Evolutionary conservation across 2,113 vertebrate genomes (phyloP).

Genomic region (Podocnemis expansa): DNA sequence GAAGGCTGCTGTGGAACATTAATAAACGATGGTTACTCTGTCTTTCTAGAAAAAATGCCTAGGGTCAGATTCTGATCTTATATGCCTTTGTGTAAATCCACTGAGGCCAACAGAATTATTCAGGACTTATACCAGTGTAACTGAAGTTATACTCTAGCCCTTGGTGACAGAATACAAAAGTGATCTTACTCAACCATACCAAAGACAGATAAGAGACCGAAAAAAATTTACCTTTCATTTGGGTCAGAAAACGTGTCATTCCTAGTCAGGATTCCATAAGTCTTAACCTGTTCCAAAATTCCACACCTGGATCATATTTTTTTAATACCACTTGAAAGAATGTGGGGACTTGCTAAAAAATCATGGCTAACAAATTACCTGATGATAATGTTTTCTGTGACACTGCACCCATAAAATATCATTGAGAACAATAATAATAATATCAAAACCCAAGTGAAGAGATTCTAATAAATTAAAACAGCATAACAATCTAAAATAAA

Average conservation of each 20-base stretch:
- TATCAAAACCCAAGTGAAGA: constrained; percentile 1
- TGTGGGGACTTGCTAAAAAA: not conserved
- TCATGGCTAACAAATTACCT: not conserved
- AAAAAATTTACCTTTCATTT: constrained; percentile 18
- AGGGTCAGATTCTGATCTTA: constrained; percentile 59
- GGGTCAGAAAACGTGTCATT: constrained; percentile 13
- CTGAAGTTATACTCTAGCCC: constrained; percentile 47
- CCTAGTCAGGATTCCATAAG: not conserved
- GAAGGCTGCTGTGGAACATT: constrained; percentile 72
- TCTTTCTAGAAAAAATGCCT: constrained; percentile 59
- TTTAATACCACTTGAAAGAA: not conserved
- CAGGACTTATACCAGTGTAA: constrained; percentile 59
- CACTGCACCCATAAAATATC: not conserved
- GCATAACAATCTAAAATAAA: constrained; percentile 7
- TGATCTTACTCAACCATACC: constrained; percentile 32
- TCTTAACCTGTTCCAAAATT: constrained; percentile 1
- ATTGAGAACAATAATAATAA: not conserved
- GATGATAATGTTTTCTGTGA: not conserved
- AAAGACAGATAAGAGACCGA: constrained; percentile 16
- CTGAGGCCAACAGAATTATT: constrained; percentile 60
- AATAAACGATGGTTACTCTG: constrained; percentile 69
- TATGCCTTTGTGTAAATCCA: constrained; percentile 37
- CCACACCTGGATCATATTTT: not conserved
- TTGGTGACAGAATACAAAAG: constrained; percentile 21
- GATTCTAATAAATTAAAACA: constrained; percentile 5